These are phyloP conservation scores for Drosophila malerkotliana DNA, from an alignment of 1,140 invertebrate genomes.

Conservation along the genomic window DNA sequence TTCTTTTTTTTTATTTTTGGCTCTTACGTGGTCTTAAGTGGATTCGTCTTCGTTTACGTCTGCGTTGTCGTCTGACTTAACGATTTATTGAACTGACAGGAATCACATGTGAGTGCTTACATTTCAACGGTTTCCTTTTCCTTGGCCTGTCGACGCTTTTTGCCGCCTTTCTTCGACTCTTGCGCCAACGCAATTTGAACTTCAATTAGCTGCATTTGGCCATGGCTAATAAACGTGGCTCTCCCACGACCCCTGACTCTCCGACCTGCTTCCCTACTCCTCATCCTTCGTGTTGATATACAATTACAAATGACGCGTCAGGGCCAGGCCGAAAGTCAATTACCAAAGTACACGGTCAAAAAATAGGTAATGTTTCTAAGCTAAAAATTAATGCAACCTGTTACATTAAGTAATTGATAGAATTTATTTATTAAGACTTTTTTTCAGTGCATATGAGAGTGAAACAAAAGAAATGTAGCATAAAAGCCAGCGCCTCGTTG, in stretches of 20 bases:
- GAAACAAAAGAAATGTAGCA: conserved; percentile 49
- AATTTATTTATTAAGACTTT: background rate
- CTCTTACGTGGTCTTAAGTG: conserved; percentile 56
- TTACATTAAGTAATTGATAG: too few species aligned
- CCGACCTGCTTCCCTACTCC: background rate
- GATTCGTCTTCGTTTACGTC: conserved; percentile 67
- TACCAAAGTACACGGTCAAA: conserved; percentile 41
- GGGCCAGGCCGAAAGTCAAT: conserved; percentile 79
- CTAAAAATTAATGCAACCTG: too few species aligned
- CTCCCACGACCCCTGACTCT: background rate
- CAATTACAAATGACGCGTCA: conserved; percentile 81
- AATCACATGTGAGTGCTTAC: conserved; percentile 57
- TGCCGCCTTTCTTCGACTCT: conserved; percentile 9
- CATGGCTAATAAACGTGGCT: conserved; percentile 58
- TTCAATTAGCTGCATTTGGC: conserved; percentile 77
- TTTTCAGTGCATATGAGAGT: conserved; percentile 7
- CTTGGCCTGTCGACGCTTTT: background rate
- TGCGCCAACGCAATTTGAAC: conserved; percentile 70
- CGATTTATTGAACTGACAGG: conserved; percentile 53
- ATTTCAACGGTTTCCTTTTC: conserved; percentile 73
- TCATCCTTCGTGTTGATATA: conserved; percentile 49
- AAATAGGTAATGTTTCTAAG: background rate
- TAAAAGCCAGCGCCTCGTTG: conserved; percentile 69
- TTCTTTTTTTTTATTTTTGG: conserved; percentile 30
- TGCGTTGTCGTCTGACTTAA: conserved; percentile 51